Evolutionary conservation across 2,113 vertebrate species (phyloP), one percentile per base, ranked within the genome.

Genomic region (Varanus komodoensis): DNA sequence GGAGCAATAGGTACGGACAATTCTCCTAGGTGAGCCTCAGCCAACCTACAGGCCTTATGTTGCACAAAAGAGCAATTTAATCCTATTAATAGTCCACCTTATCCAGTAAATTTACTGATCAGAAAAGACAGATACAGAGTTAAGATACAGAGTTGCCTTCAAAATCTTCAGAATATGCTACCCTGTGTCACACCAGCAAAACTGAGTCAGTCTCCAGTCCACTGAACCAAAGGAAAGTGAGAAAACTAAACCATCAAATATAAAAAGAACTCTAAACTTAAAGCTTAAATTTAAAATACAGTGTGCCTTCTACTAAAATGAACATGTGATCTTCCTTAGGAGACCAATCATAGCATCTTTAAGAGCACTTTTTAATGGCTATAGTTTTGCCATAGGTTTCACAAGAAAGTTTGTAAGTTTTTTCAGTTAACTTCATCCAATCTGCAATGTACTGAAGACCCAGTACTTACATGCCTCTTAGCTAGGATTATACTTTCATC

Each of bases 331-430:
- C 90, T 89, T 44, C 75, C 48, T 82, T 74, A 82, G 29, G 93
- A 92, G 48, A 92, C 91, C 54, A 87, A 71, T 73, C 87, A 92
- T 68, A 75, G 67, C 64, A 44, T 86, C 93, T 93, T 91, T 94
- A 94, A 75, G 61, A 80, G 81, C 92, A 89, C 4, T n/a, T 75
- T 83, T 90, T 89, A 44, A 89, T 80, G 90, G 87, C 89, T 81
- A 54, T 7, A 64, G 27, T 23, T 44, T 64, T 64, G 61, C 61
- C 61, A 64, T 11, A 19, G 6, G 77, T 86, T 87, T 91, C 75
- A 44, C 80, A 82, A 93, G 48, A 74, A 79, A 85, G 81, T 84
- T 93, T 92, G 91, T 44, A 82, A 86, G 44, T 89, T 86, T 82
- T 92, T 93, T 84, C 54, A 93, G 3, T 71, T 91, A 95, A 93